phyloP scores from a whole-genome alignment of 2,113 vertebrate genomes.

The Oryzias celebensis region DNA sequence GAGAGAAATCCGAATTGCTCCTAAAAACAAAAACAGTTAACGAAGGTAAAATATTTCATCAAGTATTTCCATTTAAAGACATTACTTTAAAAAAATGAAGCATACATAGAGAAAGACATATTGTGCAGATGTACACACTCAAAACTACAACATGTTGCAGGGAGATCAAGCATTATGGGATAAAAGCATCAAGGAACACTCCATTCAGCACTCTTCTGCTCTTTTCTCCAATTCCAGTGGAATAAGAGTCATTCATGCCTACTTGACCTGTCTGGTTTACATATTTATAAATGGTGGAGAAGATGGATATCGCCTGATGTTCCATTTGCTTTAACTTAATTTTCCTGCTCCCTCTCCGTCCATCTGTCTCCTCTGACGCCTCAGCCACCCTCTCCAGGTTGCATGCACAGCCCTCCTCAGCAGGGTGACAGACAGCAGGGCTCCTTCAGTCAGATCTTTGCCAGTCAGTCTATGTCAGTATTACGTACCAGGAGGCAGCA shows the following conservation, averaged over 20 bases:
- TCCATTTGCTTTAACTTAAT: conserved; percentile 46
- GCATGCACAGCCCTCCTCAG: conserved; percentile 53
- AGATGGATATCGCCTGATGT: conserved; percentile 57
- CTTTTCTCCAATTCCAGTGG: conserved; percentile 45
- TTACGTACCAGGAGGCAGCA: conserved; percentile 52
- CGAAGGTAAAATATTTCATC: no score
- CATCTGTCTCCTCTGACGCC: conserved; percentile 16
- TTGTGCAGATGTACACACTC: conserved; percentile 2
- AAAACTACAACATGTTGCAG: conserved; percentile 23
- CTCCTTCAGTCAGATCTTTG: conserved; percentile 48
- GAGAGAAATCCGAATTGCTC: conserved; percentile 20
- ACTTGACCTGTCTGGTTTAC: conserved; percentile 69
- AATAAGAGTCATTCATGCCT: conserved; percentile 60
- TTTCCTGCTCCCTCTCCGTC: conserved; percentile 30
- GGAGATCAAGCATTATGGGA: conserved; percentile 61
- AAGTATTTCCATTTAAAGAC: no score
- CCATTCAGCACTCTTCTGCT: conserved; percentile 23
- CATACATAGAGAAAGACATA: conserved; percentile 7
- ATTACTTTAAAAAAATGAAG: not conserved
- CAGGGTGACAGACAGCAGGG: conserved; percentile 61
- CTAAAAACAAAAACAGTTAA: not conserved
- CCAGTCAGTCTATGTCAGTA: conserved; percentile 55
- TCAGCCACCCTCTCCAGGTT: conserved; percentile 16
- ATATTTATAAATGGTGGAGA: conserved; percentile 68
- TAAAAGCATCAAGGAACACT: conserved; percentile 46